These are phyloP conservation scores for Acanthacorydalis orientalis DNA, from an alignment of 2,888 invertebrate species.

Conservation along the genomic window DNA sequence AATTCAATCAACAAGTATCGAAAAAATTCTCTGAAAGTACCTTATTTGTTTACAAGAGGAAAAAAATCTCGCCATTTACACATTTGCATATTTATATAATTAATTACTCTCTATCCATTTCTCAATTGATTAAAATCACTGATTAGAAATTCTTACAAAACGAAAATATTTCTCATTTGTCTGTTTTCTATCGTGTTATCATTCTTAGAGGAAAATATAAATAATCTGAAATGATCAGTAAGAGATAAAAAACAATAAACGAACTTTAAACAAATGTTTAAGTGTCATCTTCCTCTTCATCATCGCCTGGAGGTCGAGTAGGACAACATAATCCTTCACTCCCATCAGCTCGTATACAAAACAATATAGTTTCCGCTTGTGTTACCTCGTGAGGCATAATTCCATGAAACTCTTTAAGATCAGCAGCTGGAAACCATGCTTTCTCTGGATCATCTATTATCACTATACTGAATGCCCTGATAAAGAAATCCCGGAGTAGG, in stretches of 20 bases:
- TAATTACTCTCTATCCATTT: no score
- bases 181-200: background rate
- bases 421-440: slow-evolving; percentile 83
- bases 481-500: slow-evolving; percentile 13
- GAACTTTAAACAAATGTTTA: background rate
- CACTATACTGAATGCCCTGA: slow-evolving; percentile 60
- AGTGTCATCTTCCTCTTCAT: slow-evolving; percentile 25
- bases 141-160: background rate
- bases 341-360: slow-evolving; percentile 73
- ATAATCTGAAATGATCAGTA: background rate
- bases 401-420: slow-evolving; percentile 76
- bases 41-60: no score
- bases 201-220: no score
- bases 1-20: no score
- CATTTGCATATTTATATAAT: no score
- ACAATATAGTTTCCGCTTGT: slow-evolving; percentile 56
- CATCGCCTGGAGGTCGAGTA: slow-evolving; percentile 38
- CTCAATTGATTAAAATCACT: no score
- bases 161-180: background rate
- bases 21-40: no score
- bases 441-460: slow-evolving; percentile 79
- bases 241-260: background rate
- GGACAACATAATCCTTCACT: slow-evolving; percentile 70
- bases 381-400: slow-evolving; percentile 73
- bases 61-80: no score